Conservation (phyloP, 2,888 invertebrate species). For the Rhagonycha fulva region DNA sequence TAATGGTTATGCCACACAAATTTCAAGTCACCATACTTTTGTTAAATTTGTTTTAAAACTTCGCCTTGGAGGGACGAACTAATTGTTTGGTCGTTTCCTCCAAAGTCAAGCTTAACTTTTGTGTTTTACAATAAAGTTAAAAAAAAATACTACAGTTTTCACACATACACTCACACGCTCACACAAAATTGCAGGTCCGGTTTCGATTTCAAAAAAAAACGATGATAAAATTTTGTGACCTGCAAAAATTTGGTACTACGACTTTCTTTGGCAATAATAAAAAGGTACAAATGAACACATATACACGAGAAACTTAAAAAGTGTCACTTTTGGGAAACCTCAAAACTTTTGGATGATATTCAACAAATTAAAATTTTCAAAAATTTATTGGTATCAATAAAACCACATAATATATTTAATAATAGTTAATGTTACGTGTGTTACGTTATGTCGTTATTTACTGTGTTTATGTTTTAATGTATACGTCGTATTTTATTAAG, state of each 20-base stretch:
- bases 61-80: neutral
- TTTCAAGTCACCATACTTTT: conserved; percentile 54
- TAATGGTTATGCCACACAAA: conserved; percentile 52
- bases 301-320: conserved; percentile 7
- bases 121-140: conserved; percentile 16
- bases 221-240: neutral
- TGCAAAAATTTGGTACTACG: neutral
- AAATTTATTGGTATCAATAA: conserved; percentile 24
- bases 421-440: conserved; percentile 44
- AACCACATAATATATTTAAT: conserved; percentile 34
- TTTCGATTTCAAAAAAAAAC: conserved; percentile 4
- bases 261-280: conserved; percentile 13
- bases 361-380: conserved; percentile 11
- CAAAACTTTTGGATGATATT: conserved; percentile 17
- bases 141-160: conserved; percentile 6
- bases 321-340: conserved; percentile 33
- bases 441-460: conserved; percentile 35
- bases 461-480: conserved; percentile 32
- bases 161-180: conserved; percentile 7
- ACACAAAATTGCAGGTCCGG: neutral
- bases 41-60: conserved; percentile 45
- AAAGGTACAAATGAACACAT: conserved; percentile 1
- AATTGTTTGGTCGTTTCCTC: neutral
- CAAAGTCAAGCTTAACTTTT: conserved; percentile 11
- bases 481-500: conserved; percentile 31